These are phyloP conservation scores for Mystacides longicornis DNA, from an alignment of 2,888 invertebrate genomes.

Conservation along the genomic window DNA sequence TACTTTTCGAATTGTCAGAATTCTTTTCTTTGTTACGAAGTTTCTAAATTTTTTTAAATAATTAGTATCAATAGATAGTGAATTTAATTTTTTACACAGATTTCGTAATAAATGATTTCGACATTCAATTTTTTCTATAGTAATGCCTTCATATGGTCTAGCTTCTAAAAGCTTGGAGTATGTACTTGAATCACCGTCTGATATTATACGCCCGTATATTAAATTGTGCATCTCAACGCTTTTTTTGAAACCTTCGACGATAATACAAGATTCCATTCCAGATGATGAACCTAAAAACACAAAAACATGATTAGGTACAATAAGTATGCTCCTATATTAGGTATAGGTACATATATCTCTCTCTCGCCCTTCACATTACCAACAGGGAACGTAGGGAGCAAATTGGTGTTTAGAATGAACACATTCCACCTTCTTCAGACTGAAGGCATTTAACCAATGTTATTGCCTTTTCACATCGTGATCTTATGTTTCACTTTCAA, in stretches of 20 bases:
- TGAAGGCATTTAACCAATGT: no score
- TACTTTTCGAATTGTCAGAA: background rate
- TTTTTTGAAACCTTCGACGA: constrained; percentile 24
- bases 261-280: constrained; percentile 20
- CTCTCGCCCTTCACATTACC: no score
- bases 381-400: no score
- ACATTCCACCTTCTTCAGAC: no score
- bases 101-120: constrained; percentile 25
- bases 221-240: constrained; percentile 21
- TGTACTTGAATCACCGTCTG: constrained; percentile 20
- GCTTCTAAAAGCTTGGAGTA: constrained; percentile 21
- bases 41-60: constrained; percentile 2
- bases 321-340: no score
- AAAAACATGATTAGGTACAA: background rate
- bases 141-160: constrained; percentile 20
- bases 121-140: constrained; percentile 27
- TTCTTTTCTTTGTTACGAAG: background rate
- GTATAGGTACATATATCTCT: no score
- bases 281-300: constrained; percentile 15
- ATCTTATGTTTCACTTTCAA: no score
- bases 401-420: no score
- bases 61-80: background rate
- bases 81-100: constrained; percentile 22
- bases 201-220: constrained; percentile 21
- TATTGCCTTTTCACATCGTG: no score